Conservation (phyloP, 2,113 vertebrate species). For the Sapayoa aenigma region DNA sequence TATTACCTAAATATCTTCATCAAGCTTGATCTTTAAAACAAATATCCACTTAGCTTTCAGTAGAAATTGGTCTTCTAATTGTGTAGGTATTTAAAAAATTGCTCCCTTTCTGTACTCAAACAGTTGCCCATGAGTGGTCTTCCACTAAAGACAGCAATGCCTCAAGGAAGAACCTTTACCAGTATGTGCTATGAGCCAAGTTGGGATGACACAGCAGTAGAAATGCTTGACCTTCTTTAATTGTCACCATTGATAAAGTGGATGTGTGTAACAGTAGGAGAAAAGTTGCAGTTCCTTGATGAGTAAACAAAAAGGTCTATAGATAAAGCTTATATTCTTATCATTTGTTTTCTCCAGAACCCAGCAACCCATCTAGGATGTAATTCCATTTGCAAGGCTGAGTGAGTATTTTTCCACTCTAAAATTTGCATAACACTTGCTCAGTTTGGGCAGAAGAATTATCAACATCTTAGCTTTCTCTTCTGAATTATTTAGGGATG, state of each 20-base stretch:
- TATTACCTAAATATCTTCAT: neutral
- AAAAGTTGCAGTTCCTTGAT: neutral
- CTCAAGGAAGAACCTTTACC: neutral
- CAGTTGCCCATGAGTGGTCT: neutral
- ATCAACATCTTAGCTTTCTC: neutral
- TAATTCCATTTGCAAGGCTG: neutral
- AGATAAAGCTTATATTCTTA: neutral
- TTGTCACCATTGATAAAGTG: neutral
- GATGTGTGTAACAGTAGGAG: neutral
- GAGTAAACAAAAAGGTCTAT: neutral
- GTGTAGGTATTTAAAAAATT: neutral
- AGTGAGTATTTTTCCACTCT: neutral
- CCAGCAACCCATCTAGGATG: neutral
- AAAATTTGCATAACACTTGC: neutral
- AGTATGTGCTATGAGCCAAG: neutral
- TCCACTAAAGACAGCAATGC: neutral
- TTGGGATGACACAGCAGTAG: neutral
- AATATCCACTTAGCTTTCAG: neutral
- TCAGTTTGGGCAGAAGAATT: neutral
- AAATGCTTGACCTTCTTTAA: neutral
- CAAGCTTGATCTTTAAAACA: neutral
- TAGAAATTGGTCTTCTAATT: neutral
- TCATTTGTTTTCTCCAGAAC: neutral
- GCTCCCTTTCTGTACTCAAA: neutral
- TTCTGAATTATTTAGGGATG: slow-evolving; percentile 18